Base-by-base conservation (phyloP, 1,140 invertebrate genomes). In the Zeugodacus cucurbitae region DNA sequence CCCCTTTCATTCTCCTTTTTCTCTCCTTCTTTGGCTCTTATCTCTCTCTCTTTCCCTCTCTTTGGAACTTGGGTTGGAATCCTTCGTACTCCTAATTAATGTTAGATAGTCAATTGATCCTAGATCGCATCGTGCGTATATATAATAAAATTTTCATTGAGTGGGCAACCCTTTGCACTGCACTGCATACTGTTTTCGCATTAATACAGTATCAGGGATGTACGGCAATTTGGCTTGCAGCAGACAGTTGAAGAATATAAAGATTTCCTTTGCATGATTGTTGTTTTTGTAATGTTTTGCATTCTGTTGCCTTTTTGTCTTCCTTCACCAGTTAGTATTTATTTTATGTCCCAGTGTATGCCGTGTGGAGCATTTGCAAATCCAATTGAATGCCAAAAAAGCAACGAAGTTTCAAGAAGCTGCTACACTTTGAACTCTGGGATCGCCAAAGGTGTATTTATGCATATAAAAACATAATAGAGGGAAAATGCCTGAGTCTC, bases 391-490 rank as follows among this genome's bases (percentile, higher is more conserved):
- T 29, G 74, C 74, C 74, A 82, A 82, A 34, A 82, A 82, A 22
- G 74, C 41, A 54, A 41, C 26, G 5, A 82, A n/a, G 17, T n/a
- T 48, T 82, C 41, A 82, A 82, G 74, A 82, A 82, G 74, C 74
- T 82, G 74, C 74, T 48, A 82, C 74, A 82, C 74, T 82, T 82
- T 82, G 74, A 82, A 82, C 74, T 82, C 29, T 82, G n/a, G 74
- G n/a, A 26, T 82, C 74, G 74, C 32, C 34, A 82, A 82, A 82
- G 41, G 37, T 34, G 74, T 41, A 82, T 82, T 48, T 29, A 82
- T 48, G 74, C 41, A 82, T 82, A 82, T 48, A 48, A 48, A 48
- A 48, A 48, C n/a, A 78, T 78, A 78, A 4, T 29, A 14, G 4
- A 7, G 14, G n/a, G 34, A 41, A 41, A 10, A 17, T 70, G 34